phyloP scores from a whole-genome alignment of 2,797 vertebrate species.

The Cacajao melanocephalus region DNA sequence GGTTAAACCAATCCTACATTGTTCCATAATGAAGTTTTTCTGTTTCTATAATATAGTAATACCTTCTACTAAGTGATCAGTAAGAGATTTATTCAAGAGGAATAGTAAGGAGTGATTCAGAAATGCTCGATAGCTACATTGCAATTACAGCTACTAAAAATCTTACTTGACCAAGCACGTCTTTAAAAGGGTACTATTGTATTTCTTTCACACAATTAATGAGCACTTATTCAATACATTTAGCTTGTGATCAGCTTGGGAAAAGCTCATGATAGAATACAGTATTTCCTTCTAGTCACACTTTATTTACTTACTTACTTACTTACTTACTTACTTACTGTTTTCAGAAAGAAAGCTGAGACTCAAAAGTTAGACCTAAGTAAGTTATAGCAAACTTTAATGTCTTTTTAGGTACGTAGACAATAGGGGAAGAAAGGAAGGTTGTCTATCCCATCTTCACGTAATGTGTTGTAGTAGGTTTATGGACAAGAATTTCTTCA shows the following conservation, averaged over 20 bases:
- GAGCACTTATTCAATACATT: conserved; percentile 76
- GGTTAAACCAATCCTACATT: conserved; percentile 76
- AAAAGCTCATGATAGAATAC: conserved; percentile 62
- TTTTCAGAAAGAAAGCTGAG: conserved; percentile 61
- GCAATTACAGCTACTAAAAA: conserved; percentile 80
- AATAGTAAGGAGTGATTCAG: conserved; percentile 80
- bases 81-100: conserved; percentile 79
- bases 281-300: conserved; percentile 63
- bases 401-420: not conserved
- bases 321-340: conserved; percentile 65
- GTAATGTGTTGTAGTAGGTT: not conserved
- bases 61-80: conserved; percentile 66
- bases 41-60: conserved; percentile 76
- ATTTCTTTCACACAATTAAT: conserved; percentile 82
- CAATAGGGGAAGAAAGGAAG: not conserved
- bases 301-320: conserved; percentile 47
- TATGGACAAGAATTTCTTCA: not conserved
- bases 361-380: conserved; percentile 28
- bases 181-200: conserved; percentile 79
- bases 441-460: not conserved
- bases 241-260: conserved; percentile 81
- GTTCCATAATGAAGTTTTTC: conserved; percentile 78
- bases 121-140: conserved; percentile 80
- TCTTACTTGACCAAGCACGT: conserved; percentile 81
- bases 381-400: not conserved